Conservation (phyloP, 2,113 vertebrate genomes). For the Mormyrus iriodes region DNA sequence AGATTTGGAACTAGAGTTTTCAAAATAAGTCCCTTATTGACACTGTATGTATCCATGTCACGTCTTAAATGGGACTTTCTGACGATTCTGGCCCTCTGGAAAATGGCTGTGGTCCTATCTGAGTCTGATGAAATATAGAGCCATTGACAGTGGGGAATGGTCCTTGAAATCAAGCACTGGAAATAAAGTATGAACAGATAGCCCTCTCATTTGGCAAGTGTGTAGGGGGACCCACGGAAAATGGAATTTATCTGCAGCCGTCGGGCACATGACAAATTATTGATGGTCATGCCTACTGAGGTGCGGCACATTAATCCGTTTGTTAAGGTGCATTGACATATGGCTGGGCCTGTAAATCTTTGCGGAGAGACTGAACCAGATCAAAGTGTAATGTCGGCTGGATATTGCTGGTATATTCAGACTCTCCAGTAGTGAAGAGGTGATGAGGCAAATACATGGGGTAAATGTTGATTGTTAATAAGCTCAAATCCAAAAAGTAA, state of each 20-base stretch:
- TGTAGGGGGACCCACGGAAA: neutral
- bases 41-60: neutral
- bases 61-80: neutral
- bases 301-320: neutral
- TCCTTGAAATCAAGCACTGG: neutral
- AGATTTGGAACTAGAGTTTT: neutral
- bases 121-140: neutral
- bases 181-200: neutral
- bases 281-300: neutral
- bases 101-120: neutral
- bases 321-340: conserved; percentile 2
- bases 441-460: neutral
- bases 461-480: neutral
- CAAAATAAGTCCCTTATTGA: neutral
- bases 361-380: neutral
- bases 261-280: neutral
- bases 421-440: neutral
- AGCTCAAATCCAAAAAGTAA: neutral
- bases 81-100: neutral
- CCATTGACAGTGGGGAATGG: neutral
- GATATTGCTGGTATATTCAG: neutral
- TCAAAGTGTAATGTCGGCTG: neutral
- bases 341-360: neutral
- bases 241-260: neutral
- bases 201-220: neutral